phyloP scores from a whole-genome alignment of 2,797 vertebrate genomes.

The Podarcis lilfordi region DNA sequence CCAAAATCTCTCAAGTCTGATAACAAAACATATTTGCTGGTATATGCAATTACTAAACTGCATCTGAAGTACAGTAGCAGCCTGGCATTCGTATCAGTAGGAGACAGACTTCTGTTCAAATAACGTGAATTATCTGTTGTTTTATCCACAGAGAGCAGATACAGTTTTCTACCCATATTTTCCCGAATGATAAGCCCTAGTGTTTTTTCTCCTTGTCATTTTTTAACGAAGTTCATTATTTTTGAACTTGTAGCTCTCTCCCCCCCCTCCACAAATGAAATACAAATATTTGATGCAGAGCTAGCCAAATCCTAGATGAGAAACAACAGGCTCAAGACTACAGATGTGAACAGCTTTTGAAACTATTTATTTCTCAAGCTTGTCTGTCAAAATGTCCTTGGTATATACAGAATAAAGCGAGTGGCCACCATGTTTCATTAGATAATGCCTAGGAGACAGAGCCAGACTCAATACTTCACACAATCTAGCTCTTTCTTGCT shows the following conservation, averaged over 20 bases:
- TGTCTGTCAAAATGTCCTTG: not conserved
- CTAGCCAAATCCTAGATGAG: not conserved
- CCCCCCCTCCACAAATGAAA: not conserved
- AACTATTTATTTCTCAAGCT: not conserved
- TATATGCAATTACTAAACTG: conserved; percentile 35
- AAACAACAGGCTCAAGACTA: not conserved
- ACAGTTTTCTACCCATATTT: conserved; percentile 23
- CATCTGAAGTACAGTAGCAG: conserved; percentile 33
- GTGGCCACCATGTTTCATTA: not conserved
- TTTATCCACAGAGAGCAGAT: conserved; percentile 20
- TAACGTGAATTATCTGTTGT: conserved; percentile 17
- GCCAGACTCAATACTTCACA: not conserved
- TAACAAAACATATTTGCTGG: not conserved
- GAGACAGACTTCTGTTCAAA: conserved; percentile 35
- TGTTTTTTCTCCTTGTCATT: conserved; percentile 15
- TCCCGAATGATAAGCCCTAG: not conserved
- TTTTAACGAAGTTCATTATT: conserved; percentile 24
- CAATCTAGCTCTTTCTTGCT: not conserved
- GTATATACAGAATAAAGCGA: not conserved
- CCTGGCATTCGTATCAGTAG: conserved; percentile 18
- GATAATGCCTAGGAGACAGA: not conserved
- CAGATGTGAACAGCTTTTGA: not conserved
- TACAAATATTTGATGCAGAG: not conserved
- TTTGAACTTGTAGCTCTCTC: not conserved
- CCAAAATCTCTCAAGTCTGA: conserved; percentile 21